A percentile compares a stretch with the other conserved stretches of the same genome.
These are phyloP conservation scores for Drosophila eugracilis DNA, from an alignment of 1,140 invertebrate species.

Conservation along the genomic window DNA sequence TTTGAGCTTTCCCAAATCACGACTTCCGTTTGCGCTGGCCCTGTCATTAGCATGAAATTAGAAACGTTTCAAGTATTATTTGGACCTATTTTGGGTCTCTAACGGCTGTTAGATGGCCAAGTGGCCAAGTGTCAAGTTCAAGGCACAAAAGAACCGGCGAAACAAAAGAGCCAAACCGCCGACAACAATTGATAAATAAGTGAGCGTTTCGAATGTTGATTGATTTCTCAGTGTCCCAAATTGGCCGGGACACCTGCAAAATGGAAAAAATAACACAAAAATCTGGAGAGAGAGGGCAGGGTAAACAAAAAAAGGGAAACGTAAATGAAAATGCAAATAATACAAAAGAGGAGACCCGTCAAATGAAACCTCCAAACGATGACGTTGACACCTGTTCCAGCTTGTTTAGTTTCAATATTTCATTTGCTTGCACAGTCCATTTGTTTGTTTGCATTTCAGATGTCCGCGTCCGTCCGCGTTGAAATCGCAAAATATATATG, in stretches of 20 bases:
- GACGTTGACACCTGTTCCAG: conserved; percentile 71
- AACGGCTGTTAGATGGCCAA: conserved; percentile 22
- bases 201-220: conserved; percentile 61
- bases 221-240: conserved; percentile 67
- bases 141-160: conserved; percentile 38
- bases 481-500: conserved; percentile 30
- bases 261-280: conserved; percentile 27
- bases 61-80: conserved; percentile 32
- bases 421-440: conserved; percentile 76
- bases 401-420: conserved; percentile 79
- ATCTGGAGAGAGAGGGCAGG: conserved; percentile 9
- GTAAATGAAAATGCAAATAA: conserved; percentile 50
- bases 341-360: conserved; percentile 36
- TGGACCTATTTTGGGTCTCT: conserved; percentile 22
- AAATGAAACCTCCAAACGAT: conserved; percentile 44
- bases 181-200: conserved; percentile 66
- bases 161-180: conserved; percentile 40
- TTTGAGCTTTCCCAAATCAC: conserved; percentile 55
- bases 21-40: conserved; percentile 50
- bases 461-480: too few species aligned
- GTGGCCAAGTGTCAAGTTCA: conserved; percentile 73
- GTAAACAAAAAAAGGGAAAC: conserved; percentile 18
- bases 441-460: conserved; percentile 58
- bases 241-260: conserved; percentile 45
- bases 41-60: conserved; percentile 61